These are phyloP conservation scores for Panthera uncia DNA, from an alignment of 2,113 vertebrate species.

Conservation along the genomic window DNA sequence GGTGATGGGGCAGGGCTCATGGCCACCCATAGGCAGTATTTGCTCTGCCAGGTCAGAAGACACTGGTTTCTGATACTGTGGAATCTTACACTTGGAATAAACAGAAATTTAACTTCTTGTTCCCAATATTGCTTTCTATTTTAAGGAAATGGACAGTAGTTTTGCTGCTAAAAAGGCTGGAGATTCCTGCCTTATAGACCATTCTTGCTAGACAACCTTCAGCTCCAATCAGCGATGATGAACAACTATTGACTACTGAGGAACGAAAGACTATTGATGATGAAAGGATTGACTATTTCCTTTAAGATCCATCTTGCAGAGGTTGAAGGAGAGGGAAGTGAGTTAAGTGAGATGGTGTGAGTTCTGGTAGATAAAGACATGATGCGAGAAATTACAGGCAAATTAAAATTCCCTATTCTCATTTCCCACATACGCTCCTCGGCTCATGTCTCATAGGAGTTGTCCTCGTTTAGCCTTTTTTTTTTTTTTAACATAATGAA, in stretches of 20 bases:
- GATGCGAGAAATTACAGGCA: not conserved
- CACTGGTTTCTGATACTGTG: accelerated
- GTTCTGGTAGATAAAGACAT: not conserved
- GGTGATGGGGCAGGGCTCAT: not conserved
- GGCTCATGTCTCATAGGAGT: not conserved
- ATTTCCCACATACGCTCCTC: not conserved
- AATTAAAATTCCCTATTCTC: constrained; percentile 8
- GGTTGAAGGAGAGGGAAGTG: not conserved
- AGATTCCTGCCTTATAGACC: not conserved
- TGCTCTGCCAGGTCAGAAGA: not conserved
- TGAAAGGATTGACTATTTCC: not conserved
- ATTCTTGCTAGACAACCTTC: not conserved
- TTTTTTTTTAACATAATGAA: not conserved
- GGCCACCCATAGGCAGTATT: no score
- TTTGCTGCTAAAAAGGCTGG: not conserved
- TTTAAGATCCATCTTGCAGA: not conserved
- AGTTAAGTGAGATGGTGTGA: not conserved
- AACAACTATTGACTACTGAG: not conserved
- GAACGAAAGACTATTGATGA: not conserved
- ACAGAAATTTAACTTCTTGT: not conserved
- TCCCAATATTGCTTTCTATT: not conserved
- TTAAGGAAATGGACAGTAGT: not conserved
- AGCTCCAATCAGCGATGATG: not conserved
- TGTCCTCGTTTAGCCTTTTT: not conserved
- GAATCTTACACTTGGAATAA: not conserved